Evolutionary conservation across 2,888 invertebrate species (phyloP), one percentile per base, ranked within the genome.

Genomic region (Siphonodentalium dalli): DNA sequence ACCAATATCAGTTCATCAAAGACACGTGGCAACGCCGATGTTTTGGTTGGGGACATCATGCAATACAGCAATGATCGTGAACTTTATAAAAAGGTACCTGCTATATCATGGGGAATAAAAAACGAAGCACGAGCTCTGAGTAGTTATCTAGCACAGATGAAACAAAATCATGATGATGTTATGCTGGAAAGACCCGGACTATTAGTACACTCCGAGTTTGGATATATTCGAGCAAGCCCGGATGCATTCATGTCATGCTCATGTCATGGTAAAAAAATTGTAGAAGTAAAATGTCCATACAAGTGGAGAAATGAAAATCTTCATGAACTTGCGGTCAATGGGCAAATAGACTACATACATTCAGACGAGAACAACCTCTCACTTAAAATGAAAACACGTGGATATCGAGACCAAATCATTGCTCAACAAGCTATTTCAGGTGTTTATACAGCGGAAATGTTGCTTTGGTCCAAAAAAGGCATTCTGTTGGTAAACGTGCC

Each of bases 271-370:
- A 37, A 24, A n/a, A 24, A 18, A n/a, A 2, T 57, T 3, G 21
- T 52, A 7, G 57, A 52, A 39, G 43, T 57, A 4, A 52, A 53
- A 33, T 47, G 48, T 33, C 57, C 52, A 0, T 51, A 38, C n/a
- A 26, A n/a, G 1, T 23, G 7, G 2, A 24, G 51, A 31, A 28
- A 51, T 35, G 11, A 11, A 0, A 11, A 23, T n/a, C n/a, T 31
- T 18, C 13, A 20, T 15, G 13, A 15, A 9, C 27, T 26, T 4
- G 8, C 28, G 20, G 15, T 11, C 9, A 21, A 52, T 9, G 44
- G 37, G 24, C 38, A 44, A 9, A n/a, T 52, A 15, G 39, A 37
- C 7, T 52, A 45, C 39, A 7, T 31, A 1, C 9, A 5, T 9
- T 18, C 40, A 13, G 37, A 34, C 20, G 23, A 29, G n/a, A n/a